Evolutionary conservation across 2,113 vertebrate genomes (phyloP), one percentile per base, ranked within the genome.

Genomic region (Columba janthina): DNA sequence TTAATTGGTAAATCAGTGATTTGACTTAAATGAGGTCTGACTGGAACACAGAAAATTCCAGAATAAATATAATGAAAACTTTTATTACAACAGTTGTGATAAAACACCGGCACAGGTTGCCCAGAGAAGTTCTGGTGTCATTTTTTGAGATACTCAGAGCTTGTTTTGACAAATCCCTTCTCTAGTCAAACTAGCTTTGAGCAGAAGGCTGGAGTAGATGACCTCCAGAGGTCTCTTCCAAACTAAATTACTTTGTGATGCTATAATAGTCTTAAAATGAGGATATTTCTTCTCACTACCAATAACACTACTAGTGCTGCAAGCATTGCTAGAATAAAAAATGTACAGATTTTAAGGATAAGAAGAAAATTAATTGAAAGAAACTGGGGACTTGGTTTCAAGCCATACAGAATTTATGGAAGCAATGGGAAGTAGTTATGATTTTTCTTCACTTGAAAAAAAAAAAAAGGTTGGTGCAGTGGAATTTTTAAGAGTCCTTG

Each of bases 41-140:
- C n/a, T 46, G 46, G 21, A 58, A n/a, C 4, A 8, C 7, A 51
- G 7, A 22, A 66, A 48, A 73, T 61, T 54, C 32, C 50, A 51
- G n/a, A 24, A 11, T 81, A 21, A 72, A 69, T 31, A n/a, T 4
- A 51, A 88, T 12, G 21, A 53, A n/a, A 80, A 56, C 12, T 1
- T 46, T 60, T 80, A 25, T 61, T 40, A 31, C 4, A 15, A 3
- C 12, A 28, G 0, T 13, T 42, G 38, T 36, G 11, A 1, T 24
- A 24, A 70, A 76, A 76, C 51, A n/a, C 15, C 6, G 9, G 4
- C 25, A 48, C 17, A 34, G 21, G 5, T 29, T 70, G 18, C 16
- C 34, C 26, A 71, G 25, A 65, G 31, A 50, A 56, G 32, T 28
- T 79, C 16, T 51, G 5, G 8, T 44, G 12, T 40, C 6, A 8